Percentiles rank a stretch among this genome's conserved stretches.
Conservation (phyloP, 2,888 invertebrate species). For the Drosophila helvetica region DNA sequence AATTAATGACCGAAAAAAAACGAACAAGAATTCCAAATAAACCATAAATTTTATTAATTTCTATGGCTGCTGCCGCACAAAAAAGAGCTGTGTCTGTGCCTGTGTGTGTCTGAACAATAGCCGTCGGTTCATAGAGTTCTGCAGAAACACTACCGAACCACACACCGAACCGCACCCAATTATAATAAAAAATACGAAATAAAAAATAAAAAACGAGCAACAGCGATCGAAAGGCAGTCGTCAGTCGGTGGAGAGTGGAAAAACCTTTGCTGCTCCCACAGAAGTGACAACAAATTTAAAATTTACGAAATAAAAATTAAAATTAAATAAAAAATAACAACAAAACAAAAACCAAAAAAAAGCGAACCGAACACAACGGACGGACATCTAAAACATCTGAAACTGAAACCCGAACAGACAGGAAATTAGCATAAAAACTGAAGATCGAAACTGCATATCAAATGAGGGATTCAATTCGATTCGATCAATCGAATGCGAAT, state of each 20-base stretch:
- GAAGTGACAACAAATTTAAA: slow-evolving; percentile 78
- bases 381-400: slow-evolving; percentile 29
- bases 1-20: slow-evolving; percentile 68
- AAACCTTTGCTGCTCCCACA: slow-evolving; percentile 71
- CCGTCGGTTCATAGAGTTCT: slow-evolving; percentile 62
- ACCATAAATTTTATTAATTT: slow-evolving; percentile 77
- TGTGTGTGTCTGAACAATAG: slow-evolving; percentile 62
- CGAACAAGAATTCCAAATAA: slow-evolving; percentile 66
- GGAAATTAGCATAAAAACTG: slow-evolving; percentile 70
- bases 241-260: slow-evolving; percentile 50
- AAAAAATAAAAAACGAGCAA: slow-evolving; percentile 30
- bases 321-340: slow-evolving; percentile 69
- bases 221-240: neutral
- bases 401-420: slow-evolving; percentile 40
- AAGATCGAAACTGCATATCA: slow-evolving; percentile 61
- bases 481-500: neutral
- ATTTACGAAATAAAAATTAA: slow-evolving; percentile 80
- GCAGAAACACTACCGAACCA: slow-evolving; percentile 47
- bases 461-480: slow-evolving; percentile 51
- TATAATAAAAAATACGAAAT: slow-evolving; percentile 59
- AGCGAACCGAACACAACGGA: slow-evolving; percentile 50
- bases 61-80: slow-evolving; percentile 55
- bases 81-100: slow-evolving; percentile 29
- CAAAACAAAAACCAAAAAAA: slow-evolving; percentile 20
- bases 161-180: slow-evolving; percentile 72